Evolutionary conservation across 2,888 invertebrate species (phyloP), one percentile per base, ranked within the genome.

Genomic region (Pharmacophagus antenor): DNA sequence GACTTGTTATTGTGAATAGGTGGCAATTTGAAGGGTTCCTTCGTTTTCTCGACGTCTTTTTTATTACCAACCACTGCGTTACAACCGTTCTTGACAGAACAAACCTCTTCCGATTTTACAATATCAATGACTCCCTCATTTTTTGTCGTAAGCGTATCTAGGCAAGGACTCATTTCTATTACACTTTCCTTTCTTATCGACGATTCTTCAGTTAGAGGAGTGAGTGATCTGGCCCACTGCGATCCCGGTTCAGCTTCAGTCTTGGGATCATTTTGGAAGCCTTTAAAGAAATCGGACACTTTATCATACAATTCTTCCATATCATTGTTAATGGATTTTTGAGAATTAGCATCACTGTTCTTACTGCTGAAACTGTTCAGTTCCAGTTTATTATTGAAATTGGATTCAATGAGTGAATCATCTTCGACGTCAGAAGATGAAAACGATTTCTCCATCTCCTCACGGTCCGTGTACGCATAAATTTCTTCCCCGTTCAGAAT

Each of bases 201-300:
- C 2, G 86, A 79, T 65, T 89, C 90, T 70, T 90, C 89, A 17
- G 84, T 80, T 3, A 89, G 66, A n/a, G 90, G 85, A 5, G 88
- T 82, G 21, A 89, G 68, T 8, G 74, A 67, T 44, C 71, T 73
- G 58, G 77, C 67, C 21, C 70, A 76, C 50, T 64, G 71, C n/a
- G 68, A 67, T 0, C 71, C 71, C 10, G 70, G 65, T 5, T 78
- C 76, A 18, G 61, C 64, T 41, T 56, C 55, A n/a, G 48, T 23
- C 8, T 56, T 51, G 20, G 68, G 59, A 48, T 67, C 68, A 6
- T 73, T 70, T 2, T 65, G 57, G 50, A 68, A 64, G n/a, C 75
- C 54, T 17, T 80, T 74, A 12, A 78, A 69, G 59, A 65, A 79
- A 62, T 77, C 76, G 8, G 79, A 72, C 20, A 73, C 62, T 65